These are phyloP conservation scores for Stenoptilia bipunctidactyla DNA, from an alignment of 2,888 invertebrate genomes.

Conservation along the genomic window DNA sequence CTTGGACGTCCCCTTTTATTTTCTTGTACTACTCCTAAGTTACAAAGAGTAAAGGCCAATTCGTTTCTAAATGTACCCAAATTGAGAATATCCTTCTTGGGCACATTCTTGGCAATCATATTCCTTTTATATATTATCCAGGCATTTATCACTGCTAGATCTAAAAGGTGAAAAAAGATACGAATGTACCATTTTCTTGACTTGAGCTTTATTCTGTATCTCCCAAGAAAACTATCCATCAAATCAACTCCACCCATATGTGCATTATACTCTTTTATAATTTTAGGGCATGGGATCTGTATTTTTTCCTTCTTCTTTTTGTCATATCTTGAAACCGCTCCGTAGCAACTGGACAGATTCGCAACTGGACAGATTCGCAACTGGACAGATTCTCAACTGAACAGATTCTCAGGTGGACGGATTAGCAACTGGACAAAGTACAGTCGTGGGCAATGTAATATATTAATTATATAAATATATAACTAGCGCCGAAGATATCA, in stretches of 20 bases:
- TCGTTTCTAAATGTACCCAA: conserved; percentile 6
- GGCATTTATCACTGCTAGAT: conserved; percentile 9
- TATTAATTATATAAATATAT: too few relatives aligned
- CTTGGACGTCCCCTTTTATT: conserved; percentile 19
- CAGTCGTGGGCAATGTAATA: too few relatives aligned
- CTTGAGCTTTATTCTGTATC: background rate
- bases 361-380: conserved; percentile 4
- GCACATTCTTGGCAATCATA: conserved; percentile 7
- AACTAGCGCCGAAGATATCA: too few relatives aligned
- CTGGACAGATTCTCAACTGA: too few relatives aligned
- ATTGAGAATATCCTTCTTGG: conserved; percentile 12
- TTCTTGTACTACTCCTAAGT: conserved; percentile 9
- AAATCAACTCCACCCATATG: too few relatives aligned
- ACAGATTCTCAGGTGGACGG: too few relatives aligned
- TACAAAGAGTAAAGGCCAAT: conserved; percentile 5
- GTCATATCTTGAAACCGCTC: conserved; percentile 7
- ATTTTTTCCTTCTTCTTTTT: conserved; percentile 1
- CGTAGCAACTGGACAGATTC: too few relatives aligned
- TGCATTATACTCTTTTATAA: too few relatives aligned
- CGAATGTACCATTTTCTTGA: conserved; percentile 9
- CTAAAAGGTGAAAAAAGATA: conserved; percentile 9
- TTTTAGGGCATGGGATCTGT: background rate
- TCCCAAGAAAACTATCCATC: too few relatives aligned
- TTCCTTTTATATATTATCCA: conserved; percentile 11
- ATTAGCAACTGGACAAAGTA: too few relatives aligned